phyloP scores from a whole-genome alignment of 1,140 invertebrate species.

The Drosophila rufa region DNA sequence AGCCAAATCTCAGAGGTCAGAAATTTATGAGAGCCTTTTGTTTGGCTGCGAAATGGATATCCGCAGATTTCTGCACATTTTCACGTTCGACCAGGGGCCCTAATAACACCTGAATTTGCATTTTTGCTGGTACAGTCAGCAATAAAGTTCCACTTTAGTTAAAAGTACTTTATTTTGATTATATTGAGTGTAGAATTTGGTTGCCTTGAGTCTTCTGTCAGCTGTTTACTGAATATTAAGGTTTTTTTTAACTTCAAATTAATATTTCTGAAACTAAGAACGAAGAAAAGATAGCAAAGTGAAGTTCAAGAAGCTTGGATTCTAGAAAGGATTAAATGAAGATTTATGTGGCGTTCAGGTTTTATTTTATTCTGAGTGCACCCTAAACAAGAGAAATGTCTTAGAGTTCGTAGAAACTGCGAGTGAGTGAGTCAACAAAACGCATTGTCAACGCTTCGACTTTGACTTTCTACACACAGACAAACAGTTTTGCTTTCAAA shows the following conservation, averaged over 20 bases:
- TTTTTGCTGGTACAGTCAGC: slow-evolving; percentile 5
- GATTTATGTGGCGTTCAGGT: background rate
- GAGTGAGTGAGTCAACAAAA: slow-evolving; percentile 66
- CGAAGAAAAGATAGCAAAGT: no score
- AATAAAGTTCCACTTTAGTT: background rate
- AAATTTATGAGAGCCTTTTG: slow-evolving; percentile 51
- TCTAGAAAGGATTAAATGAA: no score
- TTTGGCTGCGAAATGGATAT: slow-evolving; percentile 39
- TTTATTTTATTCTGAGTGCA: background rate
- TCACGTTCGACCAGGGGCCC: slow-evolving; percentile 15
- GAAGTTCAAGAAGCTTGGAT: no score
- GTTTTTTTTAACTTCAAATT: no score
- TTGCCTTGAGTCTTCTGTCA: background rate
- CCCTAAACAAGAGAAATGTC: slow-evolving; percentile 58
- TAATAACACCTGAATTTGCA: slow-evolving; percentile 52
- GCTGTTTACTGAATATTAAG: no score
- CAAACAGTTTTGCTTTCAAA: slow-evolving; percentile 69
- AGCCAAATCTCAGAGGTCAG: slow-evolving; percentile 37
- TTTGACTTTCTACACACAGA: slow-evolving; percentile 71
- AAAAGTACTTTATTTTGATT: background rate
- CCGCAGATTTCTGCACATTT: slow-evolving; percentile 31
- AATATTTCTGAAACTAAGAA: background rate
- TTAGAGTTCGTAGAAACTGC: slow-evolving; percentile 36
- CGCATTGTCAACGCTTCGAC: slow-evolving; percentile 50
- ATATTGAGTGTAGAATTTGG: background rate